Evolutionary conservation across 37 sponge, comb jelly and placozoan genomes (phyloP).

Genomic region (Haliclona indistincta): DNA sequence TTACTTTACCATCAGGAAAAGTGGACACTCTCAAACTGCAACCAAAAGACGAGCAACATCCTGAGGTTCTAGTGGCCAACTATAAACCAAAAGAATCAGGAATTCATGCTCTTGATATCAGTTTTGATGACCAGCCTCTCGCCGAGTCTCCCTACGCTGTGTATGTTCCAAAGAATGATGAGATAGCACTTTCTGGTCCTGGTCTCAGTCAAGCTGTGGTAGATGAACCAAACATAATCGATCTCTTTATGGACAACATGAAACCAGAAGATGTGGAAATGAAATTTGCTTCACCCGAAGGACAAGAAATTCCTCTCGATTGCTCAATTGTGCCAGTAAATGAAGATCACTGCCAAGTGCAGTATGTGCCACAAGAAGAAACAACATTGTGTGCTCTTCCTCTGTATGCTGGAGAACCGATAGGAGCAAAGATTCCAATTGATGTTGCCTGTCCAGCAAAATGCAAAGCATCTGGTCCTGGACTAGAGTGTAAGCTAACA

Average conservation of each 20-base stretch:
- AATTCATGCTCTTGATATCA: slow-evolving; percentile 49
- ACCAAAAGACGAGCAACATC: slow-evolving; percentile 10
- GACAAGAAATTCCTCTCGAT: neutral
- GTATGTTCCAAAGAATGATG: slow-evolving; percentile 15
- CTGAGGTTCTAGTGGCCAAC: neutral
- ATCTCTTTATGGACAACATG: slow-evolving; percentile 18
- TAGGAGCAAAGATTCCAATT: neutral
- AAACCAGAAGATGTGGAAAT: slow-evolving; percentile 26
- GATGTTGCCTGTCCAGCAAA: neutral
- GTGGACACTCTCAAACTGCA: slow-evolving; percentile 3
- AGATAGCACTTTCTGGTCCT: slow-evolving; percentile 15
- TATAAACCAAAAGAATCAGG: slow-evolving; percentile 65
- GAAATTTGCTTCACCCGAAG: neutral
- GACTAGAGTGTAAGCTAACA: slow-evolving; percentile 82
- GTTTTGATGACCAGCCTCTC: slow-evolving; percentile 52
- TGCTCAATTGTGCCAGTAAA: slow-evolving; percentile 3
- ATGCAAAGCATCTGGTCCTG: slow-evolving; percentile 26
- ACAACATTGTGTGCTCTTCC: neutral
- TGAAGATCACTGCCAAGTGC: slow-evolving; percentile 14
- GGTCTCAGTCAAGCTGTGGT: slow-evolving; percentile 50
- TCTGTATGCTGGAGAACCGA: neutral
- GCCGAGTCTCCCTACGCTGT: slow-evolving; percentile 62
- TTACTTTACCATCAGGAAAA: slow-evolving; percentile 68
- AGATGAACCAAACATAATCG: slow-evolving; percentile 20
- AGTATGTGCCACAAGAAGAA: slow-evolving; percentile 32